These are phyloP conservation scores for Datnioides undecimradiatus DNA, from an alignment of 2,113 vertebrate species.

Conservation along the genomic window DNA sequence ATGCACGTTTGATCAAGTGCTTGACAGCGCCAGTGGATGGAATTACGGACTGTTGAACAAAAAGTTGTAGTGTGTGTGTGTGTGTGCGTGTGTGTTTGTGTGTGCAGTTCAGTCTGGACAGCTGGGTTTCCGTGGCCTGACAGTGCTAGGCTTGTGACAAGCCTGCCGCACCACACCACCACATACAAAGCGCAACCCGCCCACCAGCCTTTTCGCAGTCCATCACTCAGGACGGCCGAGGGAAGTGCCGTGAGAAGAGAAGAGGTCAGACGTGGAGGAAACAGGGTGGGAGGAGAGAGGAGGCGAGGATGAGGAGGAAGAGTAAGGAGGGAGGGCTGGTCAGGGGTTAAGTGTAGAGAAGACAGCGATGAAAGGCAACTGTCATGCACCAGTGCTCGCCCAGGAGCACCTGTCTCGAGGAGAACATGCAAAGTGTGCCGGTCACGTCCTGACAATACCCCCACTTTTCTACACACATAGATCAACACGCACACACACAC, in stretches of 20 bases:
- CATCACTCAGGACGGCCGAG: constrained; percentile 87
- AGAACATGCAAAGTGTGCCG: constrained; percentile 91
- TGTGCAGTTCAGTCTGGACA: constrained; percentile 78
- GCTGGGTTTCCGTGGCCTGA: constrained; percentile 86
- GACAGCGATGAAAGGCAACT: constrained; percentile 98
- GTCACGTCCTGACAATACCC: constrained; percentile 87
- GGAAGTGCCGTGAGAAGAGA: constrained; percentile 84
- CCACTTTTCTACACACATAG: constrained; percentile 45
- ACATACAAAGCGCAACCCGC: constrained; percentile 52
- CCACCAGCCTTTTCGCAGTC: constrained; percentile 84
- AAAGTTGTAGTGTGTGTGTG: constrained; percentile 74
- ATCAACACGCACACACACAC: constrained; percentile 77
- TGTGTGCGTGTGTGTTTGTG: constrained; percentile 27
- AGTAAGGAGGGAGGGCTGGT: constrained; percentile 82
- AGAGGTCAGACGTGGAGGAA: constrained; percentile 80
- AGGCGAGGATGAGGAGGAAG: constrained; percentile 61
- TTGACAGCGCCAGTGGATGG: constrained; percentile 91
- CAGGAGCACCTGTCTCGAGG: constrained; percentile 90
- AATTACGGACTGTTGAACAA: constrained; percentile 94
- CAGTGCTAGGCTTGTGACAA: constrained; percentile 90
- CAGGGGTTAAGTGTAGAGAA: constrained; percentile 95
- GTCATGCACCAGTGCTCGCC: constrained; percentile 93
- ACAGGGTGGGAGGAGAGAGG: constrained; percentile 72
- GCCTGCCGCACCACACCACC: constrained; percentile 84
- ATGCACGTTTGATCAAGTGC: constrained; percentile 89